Percentiles rank a stretch among this genome's conserved stretches.
Conservation (phyloP, 2,888 invertebrate species). For the Timema cristinae region DNA sequence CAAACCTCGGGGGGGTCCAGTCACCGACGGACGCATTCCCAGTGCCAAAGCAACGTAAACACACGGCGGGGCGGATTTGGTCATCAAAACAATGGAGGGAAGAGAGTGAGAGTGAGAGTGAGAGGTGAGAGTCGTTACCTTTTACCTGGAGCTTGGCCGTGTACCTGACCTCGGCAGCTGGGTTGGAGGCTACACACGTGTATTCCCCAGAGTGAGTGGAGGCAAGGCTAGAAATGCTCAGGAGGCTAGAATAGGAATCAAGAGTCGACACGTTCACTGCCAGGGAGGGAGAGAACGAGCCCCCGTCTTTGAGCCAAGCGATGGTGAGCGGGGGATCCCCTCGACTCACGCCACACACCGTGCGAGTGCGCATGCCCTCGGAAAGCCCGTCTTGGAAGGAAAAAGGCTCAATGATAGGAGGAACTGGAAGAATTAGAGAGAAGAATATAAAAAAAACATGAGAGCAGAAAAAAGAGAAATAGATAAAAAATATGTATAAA, state of each 20-base stretch:
- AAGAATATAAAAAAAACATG: conserved; percentile 55
- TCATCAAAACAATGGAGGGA: conserved; percentile 23
- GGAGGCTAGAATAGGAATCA: conserved; percentile 72
- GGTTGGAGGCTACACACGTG: conserved; percentile 74
- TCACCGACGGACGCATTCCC: conserved; percentile 38
- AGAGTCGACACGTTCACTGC: conserved; percentile 67
- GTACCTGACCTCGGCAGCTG: conserved; percentile 73
- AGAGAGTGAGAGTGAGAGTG: conserved; percentile 19
- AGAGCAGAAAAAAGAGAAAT: conserved; percentile 55
- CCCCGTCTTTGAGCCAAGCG: conserved; percentile 79
- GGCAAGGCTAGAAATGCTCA: conserved; percentile 71
- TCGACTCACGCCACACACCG: conserved; percentile 74
- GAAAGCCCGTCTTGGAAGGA: conserved; percentile 77
- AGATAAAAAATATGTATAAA: conserved; percentile 39
- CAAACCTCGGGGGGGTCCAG: conserved; percentile 29
- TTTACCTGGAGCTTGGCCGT: conserved; percentile 76
- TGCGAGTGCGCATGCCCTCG: conserved; percentile 76
- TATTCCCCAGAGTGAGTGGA: conserved; percentile 72
- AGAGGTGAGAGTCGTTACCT: conserved; percentile 57
- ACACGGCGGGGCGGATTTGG: conserved; percentile 26
- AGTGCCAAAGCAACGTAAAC: conserved; percentile 56
- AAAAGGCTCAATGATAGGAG: conserved; percentile 82
- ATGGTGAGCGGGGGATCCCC: conserved; percentile 77
- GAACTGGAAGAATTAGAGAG: conserved; percentile 61
- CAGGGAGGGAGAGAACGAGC: conserved; percentile 60